Evolutionary conservation across 2,113 vertebrate species (phyloP), one percentile per base, ranked within the genome.

Genomic region (Echinops telfairi): DNA sequence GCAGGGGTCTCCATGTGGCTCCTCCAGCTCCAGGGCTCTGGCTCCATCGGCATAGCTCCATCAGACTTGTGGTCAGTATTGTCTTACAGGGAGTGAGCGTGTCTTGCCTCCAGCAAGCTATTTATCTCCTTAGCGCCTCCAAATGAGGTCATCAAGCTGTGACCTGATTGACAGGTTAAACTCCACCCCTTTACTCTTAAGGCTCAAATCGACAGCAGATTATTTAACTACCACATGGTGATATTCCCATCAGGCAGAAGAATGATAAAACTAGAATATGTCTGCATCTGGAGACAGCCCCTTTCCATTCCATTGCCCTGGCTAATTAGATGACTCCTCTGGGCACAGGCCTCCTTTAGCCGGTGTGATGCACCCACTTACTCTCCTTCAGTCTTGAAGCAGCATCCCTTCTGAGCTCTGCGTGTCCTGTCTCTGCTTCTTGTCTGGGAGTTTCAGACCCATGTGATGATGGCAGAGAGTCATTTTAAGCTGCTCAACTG

Each of bases 371-470:
- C 88, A 88, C 33, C 83, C 79, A 25, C 77, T 80, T 89, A 57
- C 23, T 96, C n/a, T 60, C 70, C 70, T 95, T 9, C 29, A 85
- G 66, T 73, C 68, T 89, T 53, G 78, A 76, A 83, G 91, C 68
- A 73, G 27, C 78, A 71, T 75, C 40, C 71, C 33, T 84, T 58
- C 68, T 33, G 43, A 94, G 68, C 53, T 75, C 20, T 64, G 29
- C 43, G 6, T 94, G 38, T 87, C 80, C 83, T 77, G 29, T 86
- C 66, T 96, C 11, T 83, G 76, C 68, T 95, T 86, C 66, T 78
- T 91, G 47, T 92, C 80, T 96, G n/a, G 66, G 73, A 92, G 70
- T 95, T 93, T 95, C 71, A 95, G 94, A 92, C 33, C 68, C 79
- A 60, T 88, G 33, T 88, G 79, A 90, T 38, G 88, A 64, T 23